Evolutionary conservation across 2,113 vertebrate species (phyloP).

Genomic region (Galemys pyrenaicus): DNA sequence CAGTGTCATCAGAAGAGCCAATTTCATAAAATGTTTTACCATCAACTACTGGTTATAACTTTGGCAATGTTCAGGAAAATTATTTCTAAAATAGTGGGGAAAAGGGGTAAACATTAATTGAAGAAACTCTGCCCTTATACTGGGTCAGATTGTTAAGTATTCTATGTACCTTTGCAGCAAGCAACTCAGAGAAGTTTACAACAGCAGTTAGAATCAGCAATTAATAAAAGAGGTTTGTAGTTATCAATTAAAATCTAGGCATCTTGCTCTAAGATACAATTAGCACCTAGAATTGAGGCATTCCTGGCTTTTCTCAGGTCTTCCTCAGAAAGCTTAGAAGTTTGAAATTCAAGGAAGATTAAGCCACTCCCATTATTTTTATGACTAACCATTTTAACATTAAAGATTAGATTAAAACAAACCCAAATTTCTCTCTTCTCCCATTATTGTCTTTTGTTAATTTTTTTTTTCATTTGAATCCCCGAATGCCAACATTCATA

Average conservation of each 20-base stretch:
- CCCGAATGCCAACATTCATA: background rate
- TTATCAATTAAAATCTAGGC: conserved; percentile 14
- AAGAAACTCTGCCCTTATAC: background rate
- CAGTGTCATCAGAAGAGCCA: too few species aligned
- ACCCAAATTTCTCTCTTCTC: background rate
- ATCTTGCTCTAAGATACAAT: background rate
- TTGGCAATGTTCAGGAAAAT: background rate
- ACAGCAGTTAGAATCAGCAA: background rate
- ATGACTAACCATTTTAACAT: conserved; percentile 17
- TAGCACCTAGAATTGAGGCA: background rate
- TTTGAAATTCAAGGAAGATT: conserved; percentile 30
- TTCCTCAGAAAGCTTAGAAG: conserved; percentile 23
- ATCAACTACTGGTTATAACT: background rate
- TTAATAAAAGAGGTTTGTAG: background rate
- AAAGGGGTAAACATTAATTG: background rate
- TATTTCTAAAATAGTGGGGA: background rate
- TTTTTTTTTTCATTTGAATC: conserved; percentile 33
- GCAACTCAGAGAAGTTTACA: background rate
- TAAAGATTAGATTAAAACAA: conserved; percentile 14
- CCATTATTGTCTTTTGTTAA: background rate
- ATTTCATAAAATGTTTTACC: background rate
- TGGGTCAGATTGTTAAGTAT: background rate
- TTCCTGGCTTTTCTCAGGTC: background rate
- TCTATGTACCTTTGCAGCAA: background rate
- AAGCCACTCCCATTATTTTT: conserved; percentile 10